Evolutionary conservation across 2,888 invertebrate genomes (phyloP).

Genomic region (Rhimphoctona megacephalus): DNA sequence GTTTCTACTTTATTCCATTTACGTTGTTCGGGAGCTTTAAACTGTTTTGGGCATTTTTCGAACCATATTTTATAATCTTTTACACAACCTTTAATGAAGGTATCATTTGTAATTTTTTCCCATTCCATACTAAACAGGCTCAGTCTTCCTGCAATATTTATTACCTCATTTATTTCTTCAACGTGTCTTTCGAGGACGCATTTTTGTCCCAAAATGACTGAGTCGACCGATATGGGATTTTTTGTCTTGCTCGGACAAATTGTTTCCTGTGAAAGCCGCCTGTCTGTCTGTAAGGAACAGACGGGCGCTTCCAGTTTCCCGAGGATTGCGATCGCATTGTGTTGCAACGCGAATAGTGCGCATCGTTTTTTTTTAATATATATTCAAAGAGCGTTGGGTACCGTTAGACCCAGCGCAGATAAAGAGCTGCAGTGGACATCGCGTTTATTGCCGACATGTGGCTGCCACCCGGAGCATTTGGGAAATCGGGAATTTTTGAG

Average conservation of each 20-base stretch:
- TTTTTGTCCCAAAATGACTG: slow-evolving; percentile 47
- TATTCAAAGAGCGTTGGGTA: no score
- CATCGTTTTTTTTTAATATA: no score
- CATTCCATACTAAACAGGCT: slow-evolving; percentile 19
- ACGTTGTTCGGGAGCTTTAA: slow-evolving; percentile 35
- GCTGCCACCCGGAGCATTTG: no score
- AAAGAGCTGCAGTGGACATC: no score
- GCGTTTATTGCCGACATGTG: no score
- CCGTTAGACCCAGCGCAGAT: no score
- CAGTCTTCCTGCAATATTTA: slow-evolving; percentile 28
- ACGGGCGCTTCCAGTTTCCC: slow-evolving; percentile 42
- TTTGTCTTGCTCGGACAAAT: slow-evolving; percentile 52
- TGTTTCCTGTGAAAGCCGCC: slow-evolving; percentile 53
- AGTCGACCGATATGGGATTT: slow-evolving; percentile 42
- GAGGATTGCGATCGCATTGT: not conserved
- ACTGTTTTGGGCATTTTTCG: not conserved
- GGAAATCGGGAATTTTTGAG: no score
- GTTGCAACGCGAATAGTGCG: no score
- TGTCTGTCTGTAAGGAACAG: slow-evolving; percentile 54
- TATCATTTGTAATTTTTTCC: slow-evolving; percentile 36
- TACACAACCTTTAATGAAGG: slow-evolving; percentile 18
- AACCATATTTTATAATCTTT: slow-evolving; percentile 49
- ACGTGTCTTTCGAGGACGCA: slow-evolving; percentile 34
- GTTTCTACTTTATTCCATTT: slow-evolving; percentile 21
- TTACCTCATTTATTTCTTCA: slow-evolving; percentile 51